Evolutionary conservation across 2,113 vertebrate species (phyloP).

Genomic region (Paradisaea rubra): DNA sequence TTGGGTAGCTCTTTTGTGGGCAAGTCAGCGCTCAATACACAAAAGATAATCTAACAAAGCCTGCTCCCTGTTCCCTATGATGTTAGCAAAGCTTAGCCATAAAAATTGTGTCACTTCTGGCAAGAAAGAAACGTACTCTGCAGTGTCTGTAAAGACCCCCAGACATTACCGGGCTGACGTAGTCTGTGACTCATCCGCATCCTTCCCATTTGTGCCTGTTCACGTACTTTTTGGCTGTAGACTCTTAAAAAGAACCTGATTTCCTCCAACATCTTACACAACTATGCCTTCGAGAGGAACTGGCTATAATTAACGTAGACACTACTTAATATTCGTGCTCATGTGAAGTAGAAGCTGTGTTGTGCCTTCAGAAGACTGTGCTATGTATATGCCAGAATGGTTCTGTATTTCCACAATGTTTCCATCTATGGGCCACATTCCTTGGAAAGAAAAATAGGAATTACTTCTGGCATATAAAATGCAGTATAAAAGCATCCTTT

Average conservation of each 20-base stretch:
- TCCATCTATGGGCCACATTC: background rate
- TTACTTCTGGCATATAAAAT: background rate
- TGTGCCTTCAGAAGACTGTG: background rate
- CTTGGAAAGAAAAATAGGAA: background rate
- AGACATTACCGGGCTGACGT: background rate
- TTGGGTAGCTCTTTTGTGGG: background rate
- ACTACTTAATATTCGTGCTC: background rate
- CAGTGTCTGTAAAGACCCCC: background rate
- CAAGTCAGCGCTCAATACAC: background rate
- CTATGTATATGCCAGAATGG: background rate
- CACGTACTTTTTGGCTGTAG: background rate
- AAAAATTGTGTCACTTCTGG: conserved; percentile 24
- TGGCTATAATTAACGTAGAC: background rate
- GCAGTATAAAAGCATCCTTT: background rate
- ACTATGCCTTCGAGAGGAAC: background rate
- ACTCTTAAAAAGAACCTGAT: background rate
- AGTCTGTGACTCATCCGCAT: background rate
- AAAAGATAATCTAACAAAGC: conserved; percentile 1
- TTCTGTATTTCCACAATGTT: background rate
- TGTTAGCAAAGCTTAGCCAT: background rate
- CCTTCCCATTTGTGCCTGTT: background rate
- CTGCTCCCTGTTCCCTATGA: background rate
- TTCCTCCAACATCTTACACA: background rate
- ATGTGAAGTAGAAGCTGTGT: background rate
- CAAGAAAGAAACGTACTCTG: background rate